These are phyloP conservation scores for Keiferia lycopersicella DNA, from an alignment of 2,888 invertebrate genomes.

Conservation along the genomic window DNA sequence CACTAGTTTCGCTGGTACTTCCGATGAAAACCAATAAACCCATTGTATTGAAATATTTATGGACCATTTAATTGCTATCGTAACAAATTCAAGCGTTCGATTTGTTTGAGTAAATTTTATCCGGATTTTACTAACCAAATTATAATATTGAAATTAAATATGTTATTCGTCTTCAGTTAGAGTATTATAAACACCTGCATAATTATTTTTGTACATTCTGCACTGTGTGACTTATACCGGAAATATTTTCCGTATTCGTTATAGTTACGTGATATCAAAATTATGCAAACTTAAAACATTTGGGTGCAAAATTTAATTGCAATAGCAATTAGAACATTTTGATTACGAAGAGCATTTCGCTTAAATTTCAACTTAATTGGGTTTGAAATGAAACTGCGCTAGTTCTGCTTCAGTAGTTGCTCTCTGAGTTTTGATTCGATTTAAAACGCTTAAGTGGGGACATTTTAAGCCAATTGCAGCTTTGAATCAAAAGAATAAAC, in stretches of 20 bases:
- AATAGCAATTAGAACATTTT: conserved; percentile 3
- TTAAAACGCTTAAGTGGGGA: background rate
- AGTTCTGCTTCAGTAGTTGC: conserved; percentile 3
- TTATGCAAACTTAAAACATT: background rate
- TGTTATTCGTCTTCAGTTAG: too few relatives aligned
- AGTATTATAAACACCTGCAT: too few relatives aligned
- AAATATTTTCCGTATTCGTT: too few relatives aligned
- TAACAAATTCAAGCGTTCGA: background rate
- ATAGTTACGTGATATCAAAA: too few relatives aligned
- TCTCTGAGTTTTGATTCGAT: conserved; percentile 5
- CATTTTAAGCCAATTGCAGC: background rate
- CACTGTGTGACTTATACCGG: too few relatives aligned
- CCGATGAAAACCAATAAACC: background rate
- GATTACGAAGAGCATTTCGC: background rate
- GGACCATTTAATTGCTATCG: conserved; percentile 5
- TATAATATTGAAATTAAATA: too few relatives aligned
- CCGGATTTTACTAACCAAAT: background rate
- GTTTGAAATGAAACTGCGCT: conserved; percentile 3
- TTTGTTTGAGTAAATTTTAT: background rate
- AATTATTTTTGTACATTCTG: too few relatives aligned
- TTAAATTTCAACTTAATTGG: conserved; percentile 3
- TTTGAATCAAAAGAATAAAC: background rate
- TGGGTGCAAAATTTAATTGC: background rate
- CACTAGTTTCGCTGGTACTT: background rate
- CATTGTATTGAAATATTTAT: conserved; percentile 9